phyloP scores from a whole-genome alignment of 2,888 invertebrate genomes.

The Cosmorhoe ocellata region DNA sequence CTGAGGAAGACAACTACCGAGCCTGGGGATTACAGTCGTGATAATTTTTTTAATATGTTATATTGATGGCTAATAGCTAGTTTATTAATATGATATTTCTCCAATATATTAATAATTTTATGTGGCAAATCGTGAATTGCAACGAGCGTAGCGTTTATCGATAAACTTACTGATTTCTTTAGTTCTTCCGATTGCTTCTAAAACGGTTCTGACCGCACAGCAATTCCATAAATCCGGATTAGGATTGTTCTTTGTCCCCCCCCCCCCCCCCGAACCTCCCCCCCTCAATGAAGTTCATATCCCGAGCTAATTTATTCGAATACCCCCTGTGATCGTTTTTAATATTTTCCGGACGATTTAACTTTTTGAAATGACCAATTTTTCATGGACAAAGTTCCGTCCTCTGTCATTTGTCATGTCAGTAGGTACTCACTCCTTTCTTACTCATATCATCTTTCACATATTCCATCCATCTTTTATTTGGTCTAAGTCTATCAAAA shows the following conservation, averaged over 20 bases:
- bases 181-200: constrained; percentile 56
- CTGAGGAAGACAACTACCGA: no score
- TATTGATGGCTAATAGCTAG: no score
- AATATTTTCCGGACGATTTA: constrained; percentile 38
- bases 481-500: no score
- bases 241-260: constrained; percentile 53
- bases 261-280: neutral
- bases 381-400: constrained; percentile 33
- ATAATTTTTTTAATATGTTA: no score
- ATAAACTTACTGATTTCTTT: constrained; percentile 63
- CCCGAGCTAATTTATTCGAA: constrained; percentile 52
- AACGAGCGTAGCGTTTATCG: constrained; percentile 49
- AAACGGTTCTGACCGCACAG: constrained; percentile 28
- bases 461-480: no score
- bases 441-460: no score
- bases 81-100: no score
- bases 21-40: no score
- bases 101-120: constrained; percentile 21
- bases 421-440: no score
- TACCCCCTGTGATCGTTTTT: constrained; percentile 36
- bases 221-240: constrained; percentile 63
- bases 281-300: constrained; percentile 49
- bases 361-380: constrained; percentile 35
- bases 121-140: no score
- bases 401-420: no score